phyloP scores from a whole-genome alignment of 2,888 invertebrate species.

The Arctia plantaginis region DNA sequence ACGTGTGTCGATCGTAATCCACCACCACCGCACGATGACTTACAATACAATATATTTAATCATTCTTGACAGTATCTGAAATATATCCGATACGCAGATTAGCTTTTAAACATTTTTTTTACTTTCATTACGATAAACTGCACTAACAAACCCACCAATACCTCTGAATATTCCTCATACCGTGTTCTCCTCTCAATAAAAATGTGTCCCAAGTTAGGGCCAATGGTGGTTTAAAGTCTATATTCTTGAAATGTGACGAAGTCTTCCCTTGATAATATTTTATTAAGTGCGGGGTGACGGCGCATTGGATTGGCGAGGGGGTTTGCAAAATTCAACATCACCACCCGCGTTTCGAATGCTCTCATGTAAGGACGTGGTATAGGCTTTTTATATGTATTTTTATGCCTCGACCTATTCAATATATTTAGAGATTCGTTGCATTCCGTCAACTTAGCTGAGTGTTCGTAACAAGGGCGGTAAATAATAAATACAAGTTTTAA shows the following conservation, averaged over 20 bases:
- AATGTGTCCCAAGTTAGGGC: conserved; percentile 29
- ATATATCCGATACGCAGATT: no score
- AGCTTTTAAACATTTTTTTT: no score
- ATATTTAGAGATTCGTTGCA: conserved; percentile 51
- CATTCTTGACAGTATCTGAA: no score
- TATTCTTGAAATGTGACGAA: conserved; percentile 77
- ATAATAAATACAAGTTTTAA: conserved; percentile 31
- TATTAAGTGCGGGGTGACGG: conserved; percentile 70
- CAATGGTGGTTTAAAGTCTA: conserved; percentile 44
- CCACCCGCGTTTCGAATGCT: conserved; percentile 61
- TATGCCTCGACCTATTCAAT: conserved; percentile 59
- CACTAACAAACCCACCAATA: not conserved
- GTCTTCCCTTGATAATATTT: conserved; percentile 74
- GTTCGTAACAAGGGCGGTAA: conserved; percentile 36
- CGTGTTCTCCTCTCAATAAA: conserved; percentile 9
- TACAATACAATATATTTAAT: no score
- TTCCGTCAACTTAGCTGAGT: conserved; percentile 43
- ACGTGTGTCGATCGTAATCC: no score
- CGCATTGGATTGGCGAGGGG: conserved; percentile 54
- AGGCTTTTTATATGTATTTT: conserved; percentile 70
- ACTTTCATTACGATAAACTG: no score
- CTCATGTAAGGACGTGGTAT: conserved; percentile 62
- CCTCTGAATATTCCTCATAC: not conserved
- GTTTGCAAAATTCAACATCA: conserved; percentile 76
- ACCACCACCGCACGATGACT: no score